Conservation (phyloP, 2,888 invertebrate genomes). For the Apodemia hepburni region DNA sequence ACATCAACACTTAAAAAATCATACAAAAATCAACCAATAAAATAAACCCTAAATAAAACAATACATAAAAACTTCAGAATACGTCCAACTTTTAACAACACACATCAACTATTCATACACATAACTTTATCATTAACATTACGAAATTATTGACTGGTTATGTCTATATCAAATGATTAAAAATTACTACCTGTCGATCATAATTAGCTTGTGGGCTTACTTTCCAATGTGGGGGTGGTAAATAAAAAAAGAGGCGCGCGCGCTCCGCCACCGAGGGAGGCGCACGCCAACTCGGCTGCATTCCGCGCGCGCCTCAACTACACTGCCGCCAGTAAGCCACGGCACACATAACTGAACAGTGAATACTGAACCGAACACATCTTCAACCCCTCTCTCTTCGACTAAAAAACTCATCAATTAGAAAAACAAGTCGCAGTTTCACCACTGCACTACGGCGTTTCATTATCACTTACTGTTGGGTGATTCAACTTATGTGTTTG, state of each 20-base stretch:
- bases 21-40: not conserved
- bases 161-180: not conserved
- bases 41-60: not conserved
- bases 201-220: not conserved
- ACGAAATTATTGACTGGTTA: not conserved
- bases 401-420: slow-evolving; percentile 6
- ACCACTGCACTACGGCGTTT: not conserved
- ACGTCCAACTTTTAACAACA: not conserved
- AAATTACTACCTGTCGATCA: slow-evolving; percentile 15
- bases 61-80: not conserved
- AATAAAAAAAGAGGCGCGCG: slow-evolving; percentile 24
- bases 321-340: not conserved
- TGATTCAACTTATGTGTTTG: not conserved
- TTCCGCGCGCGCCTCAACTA: slow-evolving; percentile 16
- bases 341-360: not conserved
- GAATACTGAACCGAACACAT: not conserved
- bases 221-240: slow-evolving; percentile 19
- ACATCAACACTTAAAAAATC: not conserved
- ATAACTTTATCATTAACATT: not conserved
- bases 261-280: slow-evolving; percentile 21
- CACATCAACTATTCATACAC: not conserved
- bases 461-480: slow-evolving; percentile 7
- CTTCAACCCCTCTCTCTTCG: slow-evolving; percentile 9
- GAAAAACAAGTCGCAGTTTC: slow-evolving; percentile 6
- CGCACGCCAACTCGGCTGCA: slow-evolving; percentile 26